Percentiles rank a stretch among this genome's conserved stretches.
Evolutionary conservation across 64 coral and sea anemone genomes (phyloP).

Genomic region (Cladopsammia gracilis): DNA sequence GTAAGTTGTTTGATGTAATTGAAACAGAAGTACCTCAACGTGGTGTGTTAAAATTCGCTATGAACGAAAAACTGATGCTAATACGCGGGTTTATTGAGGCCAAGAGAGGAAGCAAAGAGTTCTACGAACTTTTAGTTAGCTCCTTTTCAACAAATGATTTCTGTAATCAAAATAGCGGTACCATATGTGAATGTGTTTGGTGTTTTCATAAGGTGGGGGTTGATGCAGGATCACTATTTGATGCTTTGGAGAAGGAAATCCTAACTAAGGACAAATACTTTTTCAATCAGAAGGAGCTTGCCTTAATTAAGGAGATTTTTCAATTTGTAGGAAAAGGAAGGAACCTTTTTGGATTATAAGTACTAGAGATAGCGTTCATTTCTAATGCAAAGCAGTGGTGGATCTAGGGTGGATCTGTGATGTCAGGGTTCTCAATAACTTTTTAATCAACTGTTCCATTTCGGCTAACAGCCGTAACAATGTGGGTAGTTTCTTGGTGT

Average conservation of each 20-base stretch:
- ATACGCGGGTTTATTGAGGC: neutral
- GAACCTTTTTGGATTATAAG: too few relatives aligned
- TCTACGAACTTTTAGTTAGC: neutral
- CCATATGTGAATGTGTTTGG: neutral
- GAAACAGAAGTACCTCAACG: neutral
- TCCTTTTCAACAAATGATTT: constrained; percentile 6
- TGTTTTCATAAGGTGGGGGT: neutral
- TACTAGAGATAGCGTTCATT: too few relatives aligned
- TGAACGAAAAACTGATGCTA: neutral
- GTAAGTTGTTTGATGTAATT: neutral
- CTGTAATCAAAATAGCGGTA: neutral
- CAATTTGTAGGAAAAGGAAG: neutral
- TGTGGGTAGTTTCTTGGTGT: too few relatives aligned
- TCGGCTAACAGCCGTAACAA: too few relatives aligned
- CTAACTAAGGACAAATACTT: neutral
- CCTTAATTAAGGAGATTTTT: neutral
- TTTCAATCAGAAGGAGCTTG: constrained; percentile 30
- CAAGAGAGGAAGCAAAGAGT: neutral
- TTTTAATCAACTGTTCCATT: too few relatives aligned
- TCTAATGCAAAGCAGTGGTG: too few relatives aligned
- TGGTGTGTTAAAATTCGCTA: neutral
- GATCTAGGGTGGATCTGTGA: too few relatives aligned
- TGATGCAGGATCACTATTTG: neutral
- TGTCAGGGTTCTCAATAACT: too few relatives aligned
- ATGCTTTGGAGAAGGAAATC: constrained; percentile 5